Conservation (phyloP, 2,888 invertebrate genomes). For the Netelia fuscicornis region DNA sequence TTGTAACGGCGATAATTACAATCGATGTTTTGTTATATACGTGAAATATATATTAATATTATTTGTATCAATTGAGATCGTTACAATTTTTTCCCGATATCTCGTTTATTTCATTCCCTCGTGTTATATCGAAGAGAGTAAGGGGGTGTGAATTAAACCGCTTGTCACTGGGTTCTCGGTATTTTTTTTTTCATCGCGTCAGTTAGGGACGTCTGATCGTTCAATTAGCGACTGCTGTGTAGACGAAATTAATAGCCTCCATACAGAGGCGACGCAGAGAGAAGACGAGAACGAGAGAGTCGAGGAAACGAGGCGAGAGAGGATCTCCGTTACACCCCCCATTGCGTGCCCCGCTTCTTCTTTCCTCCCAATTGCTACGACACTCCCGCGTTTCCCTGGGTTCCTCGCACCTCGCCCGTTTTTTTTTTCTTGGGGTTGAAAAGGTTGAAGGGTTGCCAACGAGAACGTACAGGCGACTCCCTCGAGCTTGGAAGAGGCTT, state of each 20-base stretch:
- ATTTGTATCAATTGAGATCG: background rate
- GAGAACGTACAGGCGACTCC: slow-evolving; percentile 54
- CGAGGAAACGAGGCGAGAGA: slow-evolving; percentile 27
- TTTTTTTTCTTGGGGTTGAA: slow-evolving; percentile 54
- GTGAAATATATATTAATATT: too few relatives aligned
- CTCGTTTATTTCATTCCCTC: slow-evolving; percentile 4
- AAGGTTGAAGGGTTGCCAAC: slow-evolving; percentile 47
- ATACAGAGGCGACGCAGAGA: slow-evolving; percentile 7
- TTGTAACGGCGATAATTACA: too few relatives aligned
- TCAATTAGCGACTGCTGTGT: slow-evolving; percentile 69
- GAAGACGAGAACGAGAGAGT: slow-evolving; percentile 12
- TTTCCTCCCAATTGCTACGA: background rate
- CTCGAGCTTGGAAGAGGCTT: slow-evolving; percentile 36
- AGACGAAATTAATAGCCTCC: slow-evolving; percentile 67
- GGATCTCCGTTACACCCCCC: slow-evolving; percentile 34
- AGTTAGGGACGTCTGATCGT: slow-evolving; percentile 69
- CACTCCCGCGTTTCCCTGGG: slow-evolving; percentile 2
- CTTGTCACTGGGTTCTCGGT: slow-evolving; percentile 61
- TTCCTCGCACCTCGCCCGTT: slow-evolving; percentile 49
- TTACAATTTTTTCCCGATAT: background rate
- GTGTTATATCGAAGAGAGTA: background rate
- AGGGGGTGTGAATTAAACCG: slow-evolving; percentile 45
- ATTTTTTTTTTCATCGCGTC: slow-evolving; percentile 67
- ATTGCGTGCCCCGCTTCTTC: slow-evolving; percentile 57
- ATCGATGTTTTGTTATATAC: too few relatives aligned